Conservation (phyloP, 1,140 invertebrate genomes). For the Drosophila biarmipes region DNA sequence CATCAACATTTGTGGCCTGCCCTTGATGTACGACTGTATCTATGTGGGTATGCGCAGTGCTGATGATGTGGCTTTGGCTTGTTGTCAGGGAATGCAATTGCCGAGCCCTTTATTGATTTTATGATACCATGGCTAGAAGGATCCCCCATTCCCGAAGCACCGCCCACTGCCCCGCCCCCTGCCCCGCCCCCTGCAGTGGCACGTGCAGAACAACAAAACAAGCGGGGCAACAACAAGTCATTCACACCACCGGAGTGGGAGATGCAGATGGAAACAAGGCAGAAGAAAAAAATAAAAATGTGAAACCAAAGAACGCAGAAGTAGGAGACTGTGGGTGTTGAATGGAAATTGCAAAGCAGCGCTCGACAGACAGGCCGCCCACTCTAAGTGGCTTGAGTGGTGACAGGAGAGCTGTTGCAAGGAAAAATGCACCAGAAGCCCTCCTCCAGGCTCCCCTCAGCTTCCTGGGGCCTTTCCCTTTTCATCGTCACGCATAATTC, state of each 20-base stretch:
- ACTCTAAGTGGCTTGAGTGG: constrained; percentile 43
- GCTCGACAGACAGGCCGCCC: constrained; percentile 4
- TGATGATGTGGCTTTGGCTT: constrained; percentile 43
- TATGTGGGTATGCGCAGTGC: not conserved
- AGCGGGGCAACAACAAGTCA: constrained; percentile 57
- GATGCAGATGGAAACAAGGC: not conserved
- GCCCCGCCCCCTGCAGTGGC: constrained; percentile 29
- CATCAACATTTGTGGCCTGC: constrained; percentile 32
- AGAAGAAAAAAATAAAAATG: not conserved
- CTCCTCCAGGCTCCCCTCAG: not conserved
- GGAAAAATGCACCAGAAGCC: not conserved
- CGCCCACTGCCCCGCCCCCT: not conserved
- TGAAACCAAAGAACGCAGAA: not conserved
- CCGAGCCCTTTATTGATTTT: constrained; percentile 80
- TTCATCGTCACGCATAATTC: constrained; percentile 17
- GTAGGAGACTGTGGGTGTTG: not conserved
- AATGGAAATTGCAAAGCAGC: constrained; percentile 47
- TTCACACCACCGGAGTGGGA: constrained; percentile 55
- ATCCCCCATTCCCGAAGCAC: constrained; percentile 1
- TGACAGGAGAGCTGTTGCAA: constrained; percentile 32
- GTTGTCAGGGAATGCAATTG: constrained; percentile 56
- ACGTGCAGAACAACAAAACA: constrained; percentile 56
- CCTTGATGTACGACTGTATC: constrained; percentile 23
- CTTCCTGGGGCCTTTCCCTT: constrained; percentile 15
- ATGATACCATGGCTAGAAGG: constrained; percentile 32